A percentile compares a stretch with the other conserved stretches of the same genome.
These are phyloP conservation scores for Chelon labrosus DNA, from an alignment of 2,797 vertebrate genomes.

Conservation along the genomic window DNA sequence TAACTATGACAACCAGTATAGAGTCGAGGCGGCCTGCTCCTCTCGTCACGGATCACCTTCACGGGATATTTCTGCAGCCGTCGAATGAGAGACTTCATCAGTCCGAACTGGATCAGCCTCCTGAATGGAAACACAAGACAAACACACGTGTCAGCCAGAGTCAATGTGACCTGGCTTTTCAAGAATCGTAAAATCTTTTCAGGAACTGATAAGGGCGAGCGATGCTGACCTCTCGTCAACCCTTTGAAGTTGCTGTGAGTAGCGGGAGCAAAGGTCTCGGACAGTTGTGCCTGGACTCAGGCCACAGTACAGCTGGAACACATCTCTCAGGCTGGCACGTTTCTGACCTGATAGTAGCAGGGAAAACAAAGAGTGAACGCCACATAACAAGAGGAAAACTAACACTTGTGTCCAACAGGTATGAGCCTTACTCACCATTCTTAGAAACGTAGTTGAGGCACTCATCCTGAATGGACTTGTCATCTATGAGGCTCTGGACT, in stretches of 20 bases:
- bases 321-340: constrained; percentile 91
- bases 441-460: constrained; percentile 94
- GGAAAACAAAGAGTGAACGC: background rate
- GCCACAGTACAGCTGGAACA: constrained; percentile 98
- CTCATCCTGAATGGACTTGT: constrained; percentile 96
- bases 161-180: constrained; percentile 13
- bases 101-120: constrained; percentile 96
- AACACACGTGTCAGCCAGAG: background rate
- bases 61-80: constrained; percentile 97
- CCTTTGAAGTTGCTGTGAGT: constrained; percentile 93
- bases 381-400: background rate
- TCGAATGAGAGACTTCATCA: constrained; percentile 96
- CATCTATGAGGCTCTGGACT: constrained; percentile 95
- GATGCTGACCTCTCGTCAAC: constrained; percentile 92
- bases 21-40: constrained; percentile 91
- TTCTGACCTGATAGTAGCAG: constrained; percentile 88
- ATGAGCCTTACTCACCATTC: constrained; percentile 84
- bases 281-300: constrained; percentile 97
- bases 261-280: constrained; percentile 95
- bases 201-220: constrained; percentile 26
- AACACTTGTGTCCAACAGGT: background rate
- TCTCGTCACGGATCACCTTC: constrained; percentile 90
- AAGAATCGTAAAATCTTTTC: constrained; percentile 16
- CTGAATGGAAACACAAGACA: constrained; percentile 73
- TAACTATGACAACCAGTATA: constrained; percentile 98